Percentiles rank a stretch among this genome's conserved stretches.
phyloP scores from a whole-genome alignment of 2,888 invertebrate species.

The Platerodrilus igneus region DNA sequence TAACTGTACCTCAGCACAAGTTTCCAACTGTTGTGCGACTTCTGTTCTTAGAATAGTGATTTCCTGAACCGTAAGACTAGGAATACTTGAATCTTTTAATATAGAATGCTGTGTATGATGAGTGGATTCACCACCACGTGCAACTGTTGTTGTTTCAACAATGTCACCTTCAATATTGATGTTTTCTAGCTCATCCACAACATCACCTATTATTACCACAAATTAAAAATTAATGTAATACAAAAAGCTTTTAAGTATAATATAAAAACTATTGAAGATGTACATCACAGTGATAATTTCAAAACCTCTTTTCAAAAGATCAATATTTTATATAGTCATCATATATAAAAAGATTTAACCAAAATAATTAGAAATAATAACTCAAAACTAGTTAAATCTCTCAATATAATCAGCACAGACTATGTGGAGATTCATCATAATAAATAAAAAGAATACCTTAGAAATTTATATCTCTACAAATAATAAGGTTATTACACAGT shows the following conservation, averaged over 20 bases:
- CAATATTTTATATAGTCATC: too few species aligned
- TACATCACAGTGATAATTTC: too few species aligned
- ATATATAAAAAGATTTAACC: too few species aligned
- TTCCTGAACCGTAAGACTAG: slow-evolving; percentile 41
- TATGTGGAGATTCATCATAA: too few species aligned
- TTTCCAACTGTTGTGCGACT: slow-evolving; percentile 50
- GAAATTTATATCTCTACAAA: too few species aligned
- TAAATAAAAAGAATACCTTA: too few species aligned
- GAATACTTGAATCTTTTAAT: slow-evolving; percentile 28
- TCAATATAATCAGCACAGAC: too few species aligned
- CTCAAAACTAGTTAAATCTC: too few species aligned
- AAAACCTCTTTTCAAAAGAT: too few species aligned
- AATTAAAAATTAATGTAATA: not conserved
- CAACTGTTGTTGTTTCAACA: slow-evolving; percentile 61
- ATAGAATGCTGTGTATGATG: slow-evolving; percentile 63
- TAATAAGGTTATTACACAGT: too few species aligned
- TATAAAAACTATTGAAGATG: too few species aligned
- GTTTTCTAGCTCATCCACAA: slow-evolving; percentile 44
- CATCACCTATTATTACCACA: slow-evolving; percentile 41
- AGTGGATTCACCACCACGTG: slow-evolving; percentile 66
- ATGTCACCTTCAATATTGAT: slow-evolving; percentile 72
- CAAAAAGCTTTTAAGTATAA: not conserved
- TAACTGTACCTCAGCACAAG: slow-evolving; percentile 48
- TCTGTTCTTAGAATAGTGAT: slow-evolving; percentile 48
- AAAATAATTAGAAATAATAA: too few species aligned